These are phyloP conservation scores for Nansenia antarctica DNA, from an alignment of 2,113 vertebrate species.

Conservation along the genomic window DNA sequence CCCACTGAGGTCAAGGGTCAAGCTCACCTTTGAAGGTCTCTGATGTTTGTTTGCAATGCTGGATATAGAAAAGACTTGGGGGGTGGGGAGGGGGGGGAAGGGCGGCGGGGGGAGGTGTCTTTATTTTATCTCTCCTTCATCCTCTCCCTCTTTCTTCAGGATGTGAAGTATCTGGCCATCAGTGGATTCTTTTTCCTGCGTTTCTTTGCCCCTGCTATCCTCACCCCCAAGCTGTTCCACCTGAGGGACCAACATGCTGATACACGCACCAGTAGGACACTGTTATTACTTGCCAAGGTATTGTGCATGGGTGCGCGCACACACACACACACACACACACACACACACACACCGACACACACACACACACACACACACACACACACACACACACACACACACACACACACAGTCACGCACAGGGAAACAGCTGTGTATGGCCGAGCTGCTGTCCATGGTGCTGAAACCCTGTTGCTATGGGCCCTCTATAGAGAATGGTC, in stretches of 20 bases:
- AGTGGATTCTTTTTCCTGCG: conserved; percentile 90
- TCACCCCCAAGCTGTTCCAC: conserved; percentile 89
- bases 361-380: not conserved
- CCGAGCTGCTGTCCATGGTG: conserved; percentile 62
- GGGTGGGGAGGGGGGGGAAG: too few relatives aligned
- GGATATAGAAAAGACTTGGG: not conserved
- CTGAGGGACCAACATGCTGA: conserved; percentile 87
- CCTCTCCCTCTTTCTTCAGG: conserved; percentile 65
- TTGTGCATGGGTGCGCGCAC: conserved; percentile 1
- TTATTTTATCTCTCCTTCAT: not conserved
- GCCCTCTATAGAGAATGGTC: conserved; percentile 48
- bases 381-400: not conserved
- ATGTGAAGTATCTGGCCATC: conserved; percentile 85
- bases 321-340: conserved; percentile 9
- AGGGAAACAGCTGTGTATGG: not conserved
- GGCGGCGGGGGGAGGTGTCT: not conserved
- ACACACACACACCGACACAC: not conserved
- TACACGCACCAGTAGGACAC: conserved; percentile 82
- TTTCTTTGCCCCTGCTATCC: conserved; percentile 87
- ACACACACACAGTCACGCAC: not conserved
- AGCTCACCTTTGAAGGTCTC: not conserved
- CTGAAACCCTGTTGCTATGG: conserved; percentile 69
- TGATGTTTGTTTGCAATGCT: not conserved
- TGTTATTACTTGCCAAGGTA: conserved; percentile 91
- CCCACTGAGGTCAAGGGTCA: not conserved